phyloP scores from a whole-genome alignment of 2,797 vertebrate species.

The Hipposideros larvatus region DNA sequence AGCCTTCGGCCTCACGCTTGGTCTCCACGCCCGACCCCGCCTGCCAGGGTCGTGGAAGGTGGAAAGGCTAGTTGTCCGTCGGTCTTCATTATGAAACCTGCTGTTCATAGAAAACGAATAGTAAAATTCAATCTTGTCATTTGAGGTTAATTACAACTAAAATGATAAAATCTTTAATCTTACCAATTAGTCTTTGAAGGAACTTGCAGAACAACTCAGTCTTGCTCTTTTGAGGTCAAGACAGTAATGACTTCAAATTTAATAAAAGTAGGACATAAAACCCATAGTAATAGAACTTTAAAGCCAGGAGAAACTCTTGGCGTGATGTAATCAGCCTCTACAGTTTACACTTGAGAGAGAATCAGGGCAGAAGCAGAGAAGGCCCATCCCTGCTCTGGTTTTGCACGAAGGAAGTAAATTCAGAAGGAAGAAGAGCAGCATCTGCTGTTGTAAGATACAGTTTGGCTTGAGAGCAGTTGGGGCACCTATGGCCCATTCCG shows the following conservation, averaged over 20 bases:
- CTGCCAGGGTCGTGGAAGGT: not conserved
- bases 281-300: not conserved
- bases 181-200: slow-evolving; percentile 7
- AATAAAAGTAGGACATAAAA: not conserved
- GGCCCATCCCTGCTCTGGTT: not conserved
- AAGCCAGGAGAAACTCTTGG: not conserved
- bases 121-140: not conserved
- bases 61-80: not conserved
- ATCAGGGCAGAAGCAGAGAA: rapidly evolving
- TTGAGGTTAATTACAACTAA: slow-evolving; percentile 36
- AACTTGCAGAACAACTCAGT: not conserved
- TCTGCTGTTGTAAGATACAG: not conserved
- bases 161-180: not conserved
- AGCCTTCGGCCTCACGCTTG: not conserved
- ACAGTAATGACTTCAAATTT: not conserved
- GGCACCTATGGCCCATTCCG: not conserved
- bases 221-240: slow-evolving; percentile 12
- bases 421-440: too few species aligned
- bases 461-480: not conserved
- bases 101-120: not conserved
- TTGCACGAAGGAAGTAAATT: not conserved
- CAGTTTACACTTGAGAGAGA: not conserved
- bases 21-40: not conserved
- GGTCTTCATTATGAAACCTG: not conserved
- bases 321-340: not conserved